Evolutionary conservation across 2,113 vertebrate species (phyloP).

Genomic region (Stegostoma tigrinum): DNA sequence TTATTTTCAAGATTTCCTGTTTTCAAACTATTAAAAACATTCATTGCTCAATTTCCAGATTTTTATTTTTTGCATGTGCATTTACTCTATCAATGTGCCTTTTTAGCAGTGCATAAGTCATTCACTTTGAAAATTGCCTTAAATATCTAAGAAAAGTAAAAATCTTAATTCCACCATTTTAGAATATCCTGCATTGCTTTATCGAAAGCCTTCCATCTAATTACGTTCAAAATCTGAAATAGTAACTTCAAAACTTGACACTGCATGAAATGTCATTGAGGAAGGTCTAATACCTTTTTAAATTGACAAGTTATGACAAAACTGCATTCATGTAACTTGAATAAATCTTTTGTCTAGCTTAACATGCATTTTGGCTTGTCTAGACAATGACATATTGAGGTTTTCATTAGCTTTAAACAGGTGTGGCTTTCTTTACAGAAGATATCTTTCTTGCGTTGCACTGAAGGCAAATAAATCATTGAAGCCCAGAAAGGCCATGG

Average conservation of each 20-base stretch:
- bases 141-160: constrained; percentile 30
- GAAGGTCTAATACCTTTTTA: constrained; percentile 65
- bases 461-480: constrained; percentile 77
- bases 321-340: constrained; percentile 71
- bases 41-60: constrained; percentile 43
- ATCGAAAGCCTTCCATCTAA: constrained; percentile 49
- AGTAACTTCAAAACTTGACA: constrained; percentile 66
- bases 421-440: constrained; percentile 65
- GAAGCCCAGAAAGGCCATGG: constrained; percentile 83
- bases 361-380: constrained; percentile 73
- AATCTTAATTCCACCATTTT: background rate
- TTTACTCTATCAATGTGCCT: constrained; percentile 42
- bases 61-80: constrained; percentile 39
- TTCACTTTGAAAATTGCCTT: constrained; percentile 35
- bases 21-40: constrained; percentile 46
- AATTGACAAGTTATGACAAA: constrained; percentile 74
- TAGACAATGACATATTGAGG: constrained; percentile 79
- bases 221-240: constrained; percentile 57
- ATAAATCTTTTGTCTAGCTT: constrained; percentile 84
- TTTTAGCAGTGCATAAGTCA: constrained; percentile 36
- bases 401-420: constrained; percentile 84
- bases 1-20: constrained; percentile 48
- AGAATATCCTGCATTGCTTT: constrained; percentile 40
- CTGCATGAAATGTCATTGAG: constrained; percentile 68
- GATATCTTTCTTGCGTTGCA: constrained; percentile 66